Evolutionary conservation across 2,797 vertebrate genomes (phyloP).

Genomic region (Petrocephalus sullivani): DNA sequence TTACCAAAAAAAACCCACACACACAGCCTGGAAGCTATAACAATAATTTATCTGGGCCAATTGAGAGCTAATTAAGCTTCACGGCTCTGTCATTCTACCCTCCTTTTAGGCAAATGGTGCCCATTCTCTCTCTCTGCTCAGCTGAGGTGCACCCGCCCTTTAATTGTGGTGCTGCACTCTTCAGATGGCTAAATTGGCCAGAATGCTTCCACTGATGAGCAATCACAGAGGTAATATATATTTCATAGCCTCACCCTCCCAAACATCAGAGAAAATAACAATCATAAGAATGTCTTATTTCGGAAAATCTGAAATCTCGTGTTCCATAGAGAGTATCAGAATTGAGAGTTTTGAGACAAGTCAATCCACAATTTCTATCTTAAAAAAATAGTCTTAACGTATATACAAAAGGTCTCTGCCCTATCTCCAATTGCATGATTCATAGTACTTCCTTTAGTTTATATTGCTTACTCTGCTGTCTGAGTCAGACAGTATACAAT

Average conservation of each 20-base stretch:
- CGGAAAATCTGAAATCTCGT: neutral
- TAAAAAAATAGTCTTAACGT: neutral
- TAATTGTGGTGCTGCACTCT: conserved; percentile 23
- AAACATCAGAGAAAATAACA: conserved; percentile 22
- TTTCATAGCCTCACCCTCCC: conserved; percentile 29
- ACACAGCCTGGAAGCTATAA: conserved; percentile 18
- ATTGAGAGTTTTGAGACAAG: neutral
- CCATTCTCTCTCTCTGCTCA: neutral
- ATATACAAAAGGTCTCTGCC: neutral
- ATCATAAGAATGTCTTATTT: neutral
- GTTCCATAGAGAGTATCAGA: neutral
- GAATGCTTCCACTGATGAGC: conserved; percentile 24
- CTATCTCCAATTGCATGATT: neutral
- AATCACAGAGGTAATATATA: conserved; percentile 31
- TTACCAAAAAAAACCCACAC: conserved; percentile 21
- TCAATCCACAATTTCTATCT: neutral
- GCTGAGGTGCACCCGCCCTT: conserved; percentile 14
- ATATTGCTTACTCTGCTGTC: neutral
- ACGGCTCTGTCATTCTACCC: conserved; percentile 8
- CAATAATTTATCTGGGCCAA: conserved; percentile 28
- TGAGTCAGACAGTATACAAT: neutral
- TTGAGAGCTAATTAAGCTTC: conserved; percentile 38
- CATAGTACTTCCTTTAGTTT: neutral
- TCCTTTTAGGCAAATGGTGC: conserved; percentile 5
- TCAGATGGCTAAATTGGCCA: conserved; percentile 27